These are phyloP conservation scores for Lepidotrigona ventralis DNA, from an alignment of 1,140 invertebrate genomes.

Conservation along the genomic window DNA sequence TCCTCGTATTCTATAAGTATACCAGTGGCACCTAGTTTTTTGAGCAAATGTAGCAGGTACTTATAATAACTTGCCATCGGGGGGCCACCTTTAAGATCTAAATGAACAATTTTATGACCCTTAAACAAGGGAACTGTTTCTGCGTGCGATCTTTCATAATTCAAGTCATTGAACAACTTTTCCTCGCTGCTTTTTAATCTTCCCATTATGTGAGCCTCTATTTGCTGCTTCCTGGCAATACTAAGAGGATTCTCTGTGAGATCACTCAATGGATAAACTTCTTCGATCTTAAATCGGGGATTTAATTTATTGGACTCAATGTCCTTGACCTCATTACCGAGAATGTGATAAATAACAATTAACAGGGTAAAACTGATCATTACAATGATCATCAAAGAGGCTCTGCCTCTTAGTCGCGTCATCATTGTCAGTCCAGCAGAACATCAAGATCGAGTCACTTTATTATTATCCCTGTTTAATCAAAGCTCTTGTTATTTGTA, in stretches of 20 bases:
- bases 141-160: slow-evolving; percentile 39
- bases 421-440: slow-evolving; percentile 54
- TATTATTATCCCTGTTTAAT: slow-evolving; percentile 8
- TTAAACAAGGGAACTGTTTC: slow-evolving; percentile 65
- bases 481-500: not conserved
- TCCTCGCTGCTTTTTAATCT: slow-evolving; percentile 40
- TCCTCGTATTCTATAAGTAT: slow-evolving; percentile 98
- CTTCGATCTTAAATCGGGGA: slow-evolving; percentile 55
- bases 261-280: slow-evolving; percentile 62
- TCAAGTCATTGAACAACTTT: slow-evolving; percentile 42
- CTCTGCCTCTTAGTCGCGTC: slow-evolving; percentile 70
- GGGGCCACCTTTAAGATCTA: slow-evolving; percentile 95
- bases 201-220: slow-evolving; percentile 48
- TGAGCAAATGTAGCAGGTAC: slow-evolving; percentile 87
- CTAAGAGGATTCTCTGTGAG: slow-evolving; percentile 57
- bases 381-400: slow-evolving; percentile 69
- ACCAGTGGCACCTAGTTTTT: slow-evolving; percentile 90
- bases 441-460: slow-evolving; percentile 38
- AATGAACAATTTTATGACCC: slow-evolving; percentile 85
- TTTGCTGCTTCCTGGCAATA: slow-evolving; percentile 48
- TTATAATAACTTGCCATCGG: slow-evolving; percentile 87
- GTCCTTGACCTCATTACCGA: slow-evolving; percentile 71
- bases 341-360: slow-evolving; percentile 72
- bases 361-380: slow-evolving; percentile 69
- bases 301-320: slow-evolving; percentile 52